These are phyloP conservation scores for Phacellophora camtschatica DNA, from an alignment of 30 jellyfish, hydroid and myxozoan genomes.

Conservation along the genomic window DNA sequence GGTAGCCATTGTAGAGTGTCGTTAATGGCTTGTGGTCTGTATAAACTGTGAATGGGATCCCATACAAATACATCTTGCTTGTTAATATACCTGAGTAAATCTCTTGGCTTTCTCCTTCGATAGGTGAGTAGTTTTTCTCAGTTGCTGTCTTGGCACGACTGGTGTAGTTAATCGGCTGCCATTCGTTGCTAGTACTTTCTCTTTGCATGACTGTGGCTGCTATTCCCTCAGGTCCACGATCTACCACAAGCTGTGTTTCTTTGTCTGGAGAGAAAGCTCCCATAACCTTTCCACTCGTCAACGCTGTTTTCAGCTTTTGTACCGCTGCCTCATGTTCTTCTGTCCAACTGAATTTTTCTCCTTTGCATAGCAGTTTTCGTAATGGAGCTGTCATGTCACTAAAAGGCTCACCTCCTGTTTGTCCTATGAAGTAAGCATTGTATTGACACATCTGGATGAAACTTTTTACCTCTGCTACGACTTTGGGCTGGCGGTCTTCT, in stretches of 20 bases:
- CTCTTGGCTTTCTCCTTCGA: too few relatives aligned
- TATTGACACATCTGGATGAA: not conserved
- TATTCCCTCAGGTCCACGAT: not conserved
- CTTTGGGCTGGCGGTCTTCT: slow-evolving; percentile 1
- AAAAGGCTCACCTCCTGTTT: not conserved
- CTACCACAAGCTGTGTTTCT: slow-evolving; percentile 13
- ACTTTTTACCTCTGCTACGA: not conserved
- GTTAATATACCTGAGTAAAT: too few relatives aligned
- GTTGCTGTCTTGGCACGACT: not conserved
- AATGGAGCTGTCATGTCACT: slow-evolving; percentile 41
- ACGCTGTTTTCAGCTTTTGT: not conserved
- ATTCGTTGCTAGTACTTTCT: not conserved
- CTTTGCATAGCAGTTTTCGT: not conserved
- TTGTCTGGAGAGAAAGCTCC: not conserved
- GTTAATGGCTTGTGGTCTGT: slow-evolving; percentile 35
- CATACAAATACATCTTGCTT: too few relatives aligned
- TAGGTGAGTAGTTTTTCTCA: too few relatives aligned
- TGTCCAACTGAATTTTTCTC: slow-evolving; percentile 2
- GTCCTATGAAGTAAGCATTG: slow-evolving; percentile 3
- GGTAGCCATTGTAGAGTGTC: slow-evolving; percentile 30
- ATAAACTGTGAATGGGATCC: not conserved
- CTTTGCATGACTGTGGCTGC: slow-evolving; percentile 2
- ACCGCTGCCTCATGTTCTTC: slow-evolving; percentile 16
- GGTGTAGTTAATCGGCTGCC: slow-evolving; percentile 12
- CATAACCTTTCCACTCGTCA: not conserved